Evolutionary conservation across 2,888 invertebrate genomes (phyloP), one percentile per base, ranked within the genome.

Genomic region (Podotricha telesiphe): DNA sequence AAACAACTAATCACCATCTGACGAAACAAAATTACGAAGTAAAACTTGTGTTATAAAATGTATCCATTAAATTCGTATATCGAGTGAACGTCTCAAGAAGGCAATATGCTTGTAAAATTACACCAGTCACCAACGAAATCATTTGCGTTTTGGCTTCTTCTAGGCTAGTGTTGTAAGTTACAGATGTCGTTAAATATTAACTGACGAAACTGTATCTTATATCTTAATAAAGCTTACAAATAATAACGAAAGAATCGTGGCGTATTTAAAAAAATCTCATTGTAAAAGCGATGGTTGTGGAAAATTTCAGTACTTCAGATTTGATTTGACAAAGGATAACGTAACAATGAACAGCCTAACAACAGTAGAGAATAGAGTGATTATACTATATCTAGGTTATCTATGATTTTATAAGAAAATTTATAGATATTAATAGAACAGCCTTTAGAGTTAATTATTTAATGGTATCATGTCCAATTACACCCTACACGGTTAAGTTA

Each of bases 41-140:
- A 34, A 55, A 55, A 8, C 17, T 55, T 34, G 53, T 55, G 10
- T 55, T 55, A 55, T 34, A 55, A 55, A 55, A 34, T 55, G n/a
- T 17, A 17, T 17, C 11, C 34, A 34, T 55, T 34, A 55, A n/a
- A 34, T 34, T 34, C 17, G n/a, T 28, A 55, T 34, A 55, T 55
- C 34, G 53, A 55, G 53, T 55, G 53, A 55, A 55, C 53, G 53
- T 55, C 53, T 55, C 53, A 7, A 53, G 53, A 53, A 10, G 34
- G 34, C 34, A 34, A 55, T 55, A 55, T 11, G 34, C 62, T 37
- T 20, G 19, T 50, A 63, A 63, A 34, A 19, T 62, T 37, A 48
- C 47, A 62, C n/a, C 19, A 51, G 40, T n/a, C n/a, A 22, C 22
- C 17, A 42, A 13, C 42, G 53, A 53, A 53, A 42, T 53, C 42